Evolutionary conservation across 2,113 vertebrate genomes (phyloP).

Genomic region (Crotophaga sulcirostris): DNA sequence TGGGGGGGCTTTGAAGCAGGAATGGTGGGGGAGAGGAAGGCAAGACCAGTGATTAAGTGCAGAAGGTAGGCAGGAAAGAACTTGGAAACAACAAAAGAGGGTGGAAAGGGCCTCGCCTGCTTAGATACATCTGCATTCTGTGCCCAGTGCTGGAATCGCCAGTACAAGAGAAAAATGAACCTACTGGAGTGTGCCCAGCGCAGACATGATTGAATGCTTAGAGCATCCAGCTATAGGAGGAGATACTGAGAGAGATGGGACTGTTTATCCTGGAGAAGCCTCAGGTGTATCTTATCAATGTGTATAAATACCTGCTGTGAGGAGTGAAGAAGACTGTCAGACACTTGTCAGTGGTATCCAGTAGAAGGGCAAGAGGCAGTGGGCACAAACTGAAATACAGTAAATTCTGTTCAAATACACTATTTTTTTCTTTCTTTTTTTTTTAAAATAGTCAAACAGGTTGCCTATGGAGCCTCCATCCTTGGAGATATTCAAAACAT

Average conservation of each 20-base stretch:
- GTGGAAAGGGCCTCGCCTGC: neutral
- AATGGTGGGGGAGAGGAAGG: neutral
- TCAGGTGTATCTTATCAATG: neutral
- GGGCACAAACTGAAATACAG: neutral
- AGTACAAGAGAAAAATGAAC: too few relatives aligned
- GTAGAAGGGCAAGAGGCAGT: neutral
- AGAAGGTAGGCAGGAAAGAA: neutral
- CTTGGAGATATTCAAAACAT: neutral
- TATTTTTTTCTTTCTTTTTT: neutral
- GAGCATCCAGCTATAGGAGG: neutral
- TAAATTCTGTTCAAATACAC: neutral
- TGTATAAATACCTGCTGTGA: neutral
- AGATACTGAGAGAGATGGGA: neutral
- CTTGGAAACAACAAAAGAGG: neutral
- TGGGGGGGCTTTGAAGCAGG: neutral
- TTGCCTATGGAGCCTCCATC: neutral
- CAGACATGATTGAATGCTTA: neutral
- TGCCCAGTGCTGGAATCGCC: neutral
- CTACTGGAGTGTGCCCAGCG: too few relatives aligned
- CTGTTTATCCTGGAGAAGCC: neutral
- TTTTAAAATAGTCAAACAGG: neutral
- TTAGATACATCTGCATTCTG: neutral
- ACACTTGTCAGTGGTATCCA: neutral
- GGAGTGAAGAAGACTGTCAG: neutral
- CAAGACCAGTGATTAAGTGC: too few relatives aligned